Evolutionary conservation across 2,113 vertebrate genomes (phyloP).

Genomic region (Tyrannus savana): DNA sequence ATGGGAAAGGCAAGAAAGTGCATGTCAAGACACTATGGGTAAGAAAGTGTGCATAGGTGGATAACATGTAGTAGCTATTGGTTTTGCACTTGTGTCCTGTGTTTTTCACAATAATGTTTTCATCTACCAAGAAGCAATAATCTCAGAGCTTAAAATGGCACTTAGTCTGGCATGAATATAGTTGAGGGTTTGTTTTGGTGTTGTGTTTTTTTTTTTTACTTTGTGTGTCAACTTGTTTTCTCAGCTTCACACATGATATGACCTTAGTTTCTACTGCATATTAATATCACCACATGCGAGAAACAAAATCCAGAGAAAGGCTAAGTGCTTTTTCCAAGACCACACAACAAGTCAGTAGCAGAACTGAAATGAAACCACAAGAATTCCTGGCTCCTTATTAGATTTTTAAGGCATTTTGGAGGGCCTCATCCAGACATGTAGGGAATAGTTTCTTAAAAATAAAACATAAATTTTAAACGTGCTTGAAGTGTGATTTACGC

Average conservation of each 20-base stretch:
- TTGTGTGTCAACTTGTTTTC: constrained; percentile 8
- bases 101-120: background rate
- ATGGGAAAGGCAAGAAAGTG: background rate
- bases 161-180: background rate
- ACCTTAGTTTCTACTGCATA: constrained; percentile 5
- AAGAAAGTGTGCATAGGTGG: background rate
- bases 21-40: background rate
- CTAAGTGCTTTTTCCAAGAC: constrained; percentile 55
- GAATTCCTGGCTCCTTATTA: constrained; percentile 52
- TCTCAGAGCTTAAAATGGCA: background rate
- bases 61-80: background rate
- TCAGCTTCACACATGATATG: background rate
- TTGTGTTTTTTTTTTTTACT: background rate
- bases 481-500: background rate
- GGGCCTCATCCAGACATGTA: background rate
- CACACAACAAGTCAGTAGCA: constrained; percentile 62
- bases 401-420: constrained; percentile 50
- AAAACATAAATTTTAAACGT: background rate
- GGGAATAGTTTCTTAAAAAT: background rate
- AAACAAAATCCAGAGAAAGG: constrained; percentile 40
- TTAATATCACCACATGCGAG: background rate
- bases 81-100: background rate
- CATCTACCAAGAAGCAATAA: background rate
- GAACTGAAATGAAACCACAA: constrained; percentile 60
- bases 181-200: background rate